Percentiles rank a stretch among this genome's conserved stretches.
These are phyloP conservation scores for Tupiocoris notatus DNA, from an alignment of 2,888 invertebrate species.

Conservation along the genomic window DNA sequence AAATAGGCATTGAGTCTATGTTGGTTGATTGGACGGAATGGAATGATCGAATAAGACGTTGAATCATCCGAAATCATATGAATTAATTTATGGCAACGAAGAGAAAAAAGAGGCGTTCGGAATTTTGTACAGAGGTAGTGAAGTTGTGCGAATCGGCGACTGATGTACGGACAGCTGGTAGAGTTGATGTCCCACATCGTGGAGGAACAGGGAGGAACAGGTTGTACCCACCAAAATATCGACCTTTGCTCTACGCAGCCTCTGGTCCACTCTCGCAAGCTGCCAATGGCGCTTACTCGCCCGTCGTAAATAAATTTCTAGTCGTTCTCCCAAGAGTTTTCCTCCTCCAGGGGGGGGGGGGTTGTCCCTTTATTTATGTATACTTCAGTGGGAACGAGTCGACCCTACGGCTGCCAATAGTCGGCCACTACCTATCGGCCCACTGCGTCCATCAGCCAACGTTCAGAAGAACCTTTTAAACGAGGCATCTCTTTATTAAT, in stretches of 20 bases:
- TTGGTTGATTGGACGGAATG: no score
- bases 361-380: constrained; percentile 25
- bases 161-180: no score
- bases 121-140: no score
- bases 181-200: not conserved
- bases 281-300: not conserved
- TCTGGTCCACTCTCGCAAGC: not conserved
- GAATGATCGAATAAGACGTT: no score
- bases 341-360: not conserved
- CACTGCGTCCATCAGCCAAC: no score
- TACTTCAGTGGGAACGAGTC: constrained; percentile 22
- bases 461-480: constrained; percentile 25
- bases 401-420: no score
- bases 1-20: no score
- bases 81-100: no score
- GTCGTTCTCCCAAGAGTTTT: not conserved
- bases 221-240: not conserved
- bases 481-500: constrained; percentile 24
- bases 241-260: not conserved
- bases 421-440: no score
- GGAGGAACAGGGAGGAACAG: not conserved
- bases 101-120: no score
- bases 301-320: constrained; percentile 24
- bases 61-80: no score
- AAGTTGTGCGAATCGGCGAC: no score